Percentiles rank a stretch among this genome's conserved stretches.
Conservation (phyloP, 2,113 vertebrate genomes). For the Panthera uncia region DNA sequence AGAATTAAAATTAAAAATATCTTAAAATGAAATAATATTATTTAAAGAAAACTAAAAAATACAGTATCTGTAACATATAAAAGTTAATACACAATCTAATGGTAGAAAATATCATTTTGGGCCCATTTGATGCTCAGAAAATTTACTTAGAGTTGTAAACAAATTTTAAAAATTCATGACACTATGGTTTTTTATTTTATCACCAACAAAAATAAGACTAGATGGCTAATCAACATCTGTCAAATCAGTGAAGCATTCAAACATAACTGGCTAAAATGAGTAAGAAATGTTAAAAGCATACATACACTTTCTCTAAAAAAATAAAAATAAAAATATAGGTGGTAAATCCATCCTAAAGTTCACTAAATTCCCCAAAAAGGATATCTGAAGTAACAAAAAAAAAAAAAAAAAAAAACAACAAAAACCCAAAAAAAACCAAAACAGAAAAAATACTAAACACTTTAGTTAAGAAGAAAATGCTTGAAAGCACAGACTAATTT, state of each 20-base stretch:
- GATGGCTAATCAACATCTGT: not conserved
- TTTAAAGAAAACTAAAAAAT: conserved; percentile 21
- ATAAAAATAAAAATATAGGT: not conserved
- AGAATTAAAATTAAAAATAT: conserved; percentile 42
- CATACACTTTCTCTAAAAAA: not conserved
- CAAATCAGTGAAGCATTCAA: not conserved
- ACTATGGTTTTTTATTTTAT: not conserved
- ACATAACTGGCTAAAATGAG: not conserved
- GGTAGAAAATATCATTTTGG: not conserved
- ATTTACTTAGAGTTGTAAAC: conserved; percentile 18
- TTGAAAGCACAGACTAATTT: not conserved
- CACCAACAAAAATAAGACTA: not conserved
- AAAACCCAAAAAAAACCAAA: not conserved
- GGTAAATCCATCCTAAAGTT: not conserved
- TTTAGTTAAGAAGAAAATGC: not conserved
- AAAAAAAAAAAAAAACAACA: not conserved
- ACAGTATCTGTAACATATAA: not conserved
- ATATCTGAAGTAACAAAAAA: not conserved
- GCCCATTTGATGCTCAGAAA: conserved; percentile 13
- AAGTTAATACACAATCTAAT: conserved; percentile 30
- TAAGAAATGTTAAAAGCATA: conserved; percentile 26
- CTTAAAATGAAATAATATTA: not conserved
- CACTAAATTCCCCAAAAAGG: not conserved
- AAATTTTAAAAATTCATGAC: conserved; percentile 16
- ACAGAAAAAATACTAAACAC: not conserved